These are phyloP conservation scores for Amphiprion ocellaris DNA, from an alignment of 2,113 vertebrate species.

Conservation along the genomic window DNA sequence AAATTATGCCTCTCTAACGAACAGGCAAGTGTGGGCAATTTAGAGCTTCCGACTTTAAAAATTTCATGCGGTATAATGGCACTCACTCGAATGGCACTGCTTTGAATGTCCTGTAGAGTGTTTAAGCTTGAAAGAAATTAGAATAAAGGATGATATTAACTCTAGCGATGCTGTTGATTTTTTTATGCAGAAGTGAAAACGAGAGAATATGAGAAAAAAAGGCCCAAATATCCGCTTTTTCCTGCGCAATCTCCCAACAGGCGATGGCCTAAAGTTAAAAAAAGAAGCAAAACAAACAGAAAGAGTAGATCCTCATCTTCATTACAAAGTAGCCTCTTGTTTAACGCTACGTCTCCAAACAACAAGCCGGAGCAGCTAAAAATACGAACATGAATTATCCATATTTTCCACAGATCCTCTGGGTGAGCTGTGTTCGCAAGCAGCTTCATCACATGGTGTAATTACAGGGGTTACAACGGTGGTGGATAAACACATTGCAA, in stretches of 20 bases:
- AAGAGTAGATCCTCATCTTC: conserved; percentile 52
- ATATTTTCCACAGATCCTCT: conserved; percentile 63
- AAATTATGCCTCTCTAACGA: conserved; percentile 50
- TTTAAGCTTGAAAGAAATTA: conserved; percentile 23
- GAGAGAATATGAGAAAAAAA: not conserved
- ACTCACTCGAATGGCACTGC: conserved; percentile 6
- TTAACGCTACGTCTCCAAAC: conserved; percentile 64
- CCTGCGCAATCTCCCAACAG: conserved; percentile 20
- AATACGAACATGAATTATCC: conserved; percentile 80
- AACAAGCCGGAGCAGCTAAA: conserved; percentile 64
- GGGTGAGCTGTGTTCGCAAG: conserved; percentile 49
- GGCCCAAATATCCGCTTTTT: conserved; percentile 5
- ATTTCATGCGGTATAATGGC: conserved; percentile 52
- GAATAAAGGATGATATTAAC: conserved; percentile 9
- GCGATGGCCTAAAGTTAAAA: conserved; percentile 23
- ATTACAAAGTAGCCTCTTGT: conserved; percentile 65
- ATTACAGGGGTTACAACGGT: conserved; percentile 66
- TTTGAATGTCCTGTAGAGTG: not conserved
- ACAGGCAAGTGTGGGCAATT: conserved; percentile 35
- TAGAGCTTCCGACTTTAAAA: conserved; percentile 36
- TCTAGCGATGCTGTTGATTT: not conserved
- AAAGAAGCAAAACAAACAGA: conserved; percentile 53
- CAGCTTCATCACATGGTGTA: conserved; percentile 52
- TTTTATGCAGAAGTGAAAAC: not conserved
- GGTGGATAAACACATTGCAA: conserved; percentile 55